phyloP scores from a whole-genome alignment of 2,888 invertebrate genomes.

The Eupithecia dodoneata region DNA sequence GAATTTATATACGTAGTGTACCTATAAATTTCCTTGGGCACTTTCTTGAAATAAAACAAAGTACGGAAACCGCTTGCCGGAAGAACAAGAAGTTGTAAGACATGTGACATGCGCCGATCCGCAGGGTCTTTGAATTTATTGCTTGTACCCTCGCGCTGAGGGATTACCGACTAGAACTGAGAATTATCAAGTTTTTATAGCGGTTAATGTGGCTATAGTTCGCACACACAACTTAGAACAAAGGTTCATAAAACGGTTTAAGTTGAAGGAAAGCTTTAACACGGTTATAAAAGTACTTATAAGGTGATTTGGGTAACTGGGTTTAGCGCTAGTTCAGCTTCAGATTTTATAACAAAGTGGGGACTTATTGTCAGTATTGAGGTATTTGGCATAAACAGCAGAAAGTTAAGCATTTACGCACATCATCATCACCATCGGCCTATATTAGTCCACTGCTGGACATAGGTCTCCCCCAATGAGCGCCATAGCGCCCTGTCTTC shows the following conservation, averaged over 20 bases:
- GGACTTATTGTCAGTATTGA: neutral
- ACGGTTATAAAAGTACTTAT: neutral
- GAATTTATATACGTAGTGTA: constrained; percentile 10
- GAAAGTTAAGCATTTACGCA: neutral
- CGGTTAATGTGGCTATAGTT: constrained; percentile 9
- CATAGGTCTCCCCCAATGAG: too few relatives aligned
- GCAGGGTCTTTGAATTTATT: constrained; percentile 34
- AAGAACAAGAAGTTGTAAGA: constrained; percentile 33
- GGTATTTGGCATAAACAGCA: neutral
- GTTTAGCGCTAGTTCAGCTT: neutral
- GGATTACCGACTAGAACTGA: constrained; percentile 21
- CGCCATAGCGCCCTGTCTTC: too few relatives aligned
- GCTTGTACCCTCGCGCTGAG: constrained; percentile 24
- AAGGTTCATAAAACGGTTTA: neutral
- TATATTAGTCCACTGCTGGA: too few relatives aligned
- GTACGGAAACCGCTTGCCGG: constrained; percentile 33
- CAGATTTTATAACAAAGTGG: neutral
- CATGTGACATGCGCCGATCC: constrained; percentile 36
- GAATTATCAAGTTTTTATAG: constrained; percentile 31
- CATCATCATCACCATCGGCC: too few relatives aligned
- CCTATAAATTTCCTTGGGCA: constrained; percentile 25
- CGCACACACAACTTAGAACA: neutral
- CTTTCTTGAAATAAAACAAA: constrained; percentile 32
- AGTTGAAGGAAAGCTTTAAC: neutral
- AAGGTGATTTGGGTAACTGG: neutral